Conservation (phyloP, 2,113 vertebrate species). For the Paedocypris sp. region DNA sequence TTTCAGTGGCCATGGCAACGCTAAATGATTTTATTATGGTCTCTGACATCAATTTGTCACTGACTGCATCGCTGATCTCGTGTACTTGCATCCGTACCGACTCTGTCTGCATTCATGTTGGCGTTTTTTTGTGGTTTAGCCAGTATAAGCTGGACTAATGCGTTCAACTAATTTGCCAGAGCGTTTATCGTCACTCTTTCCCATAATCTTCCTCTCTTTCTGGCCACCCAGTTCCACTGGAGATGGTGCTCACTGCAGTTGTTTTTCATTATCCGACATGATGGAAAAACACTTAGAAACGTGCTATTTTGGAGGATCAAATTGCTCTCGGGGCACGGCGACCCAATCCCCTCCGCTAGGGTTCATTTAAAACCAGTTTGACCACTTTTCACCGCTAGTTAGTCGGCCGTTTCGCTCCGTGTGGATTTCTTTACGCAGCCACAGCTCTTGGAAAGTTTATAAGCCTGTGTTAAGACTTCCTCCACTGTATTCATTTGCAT, state of each 20-base stretch:
- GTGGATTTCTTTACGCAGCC: not conserved
- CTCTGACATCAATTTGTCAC: slow-evolving; percentile 16
- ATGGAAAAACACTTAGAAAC: not conserved
- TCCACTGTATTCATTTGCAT: slow-evolving; percentile 54
- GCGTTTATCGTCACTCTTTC: slow-evolving; percentile 17
- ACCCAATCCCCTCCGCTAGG: not conserved
- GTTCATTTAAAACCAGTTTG: not conserved
- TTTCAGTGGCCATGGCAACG: not conserved
- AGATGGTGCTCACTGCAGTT: not conserved
- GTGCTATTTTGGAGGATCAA: not conserved
- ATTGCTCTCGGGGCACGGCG: not conserved
- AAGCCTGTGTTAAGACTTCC: slow-evolving; percentile 27
- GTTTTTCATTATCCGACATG: not conserved
- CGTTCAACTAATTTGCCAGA: slow-evolving; percentile 28
- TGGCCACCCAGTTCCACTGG: not conserved
- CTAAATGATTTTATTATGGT: slow-evolving; percentile 22
- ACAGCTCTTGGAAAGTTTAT: not conserved
- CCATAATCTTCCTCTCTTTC: not conserved
- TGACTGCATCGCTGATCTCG: slow-evolving; percentile 18
- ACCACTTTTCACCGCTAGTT: not conserved
- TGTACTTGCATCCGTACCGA: slow-evolving; percentile 24
- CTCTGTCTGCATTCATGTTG: slow-evolving; percentile 9
- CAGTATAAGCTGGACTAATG: slow-evolving; percentile 20
- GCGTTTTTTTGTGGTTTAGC: slow-evolving; percentile 16
- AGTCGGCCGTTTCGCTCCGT: too few relatives aligned